phyloP scores from a whole-genome alignment of 2,888 invertebrate species.

The Dorcus hopei region DNA sequence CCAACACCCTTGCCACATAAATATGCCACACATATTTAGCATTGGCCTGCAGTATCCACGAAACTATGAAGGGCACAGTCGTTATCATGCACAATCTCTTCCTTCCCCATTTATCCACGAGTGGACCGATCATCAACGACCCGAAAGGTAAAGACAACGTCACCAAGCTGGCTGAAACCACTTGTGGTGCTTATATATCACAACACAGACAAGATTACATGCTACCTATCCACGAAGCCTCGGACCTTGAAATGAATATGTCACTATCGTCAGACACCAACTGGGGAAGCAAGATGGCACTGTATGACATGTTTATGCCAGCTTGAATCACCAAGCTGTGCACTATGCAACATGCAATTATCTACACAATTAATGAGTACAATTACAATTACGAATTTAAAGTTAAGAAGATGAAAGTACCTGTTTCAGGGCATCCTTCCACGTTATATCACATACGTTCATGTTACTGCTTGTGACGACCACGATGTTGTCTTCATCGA shows the following conservation, averaged over 20 bases:
- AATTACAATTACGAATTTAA: too few relatives aligned
- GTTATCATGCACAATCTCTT: slow-evolving; percentile 49
- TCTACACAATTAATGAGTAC: background rate
- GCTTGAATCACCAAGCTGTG: slow-evolving; percentile 54
- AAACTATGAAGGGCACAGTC: slow-evolving; percentile 49
- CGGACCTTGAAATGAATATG: slow-evolving; percentile 46
- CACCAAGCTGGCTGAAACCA: slow-evolving; percentile 54
- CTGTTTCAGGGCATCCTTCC: slow-evolving; percentile 18
- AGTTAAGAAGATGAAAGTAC: background rate
- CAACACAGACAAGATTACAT: background rate
- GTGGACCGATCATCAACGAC: slow-evolving; percentile 52
- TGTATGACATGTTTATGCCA: slow-evolving; percentile 59
- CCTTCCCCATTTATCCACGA: slow-evolving; percentile 58
- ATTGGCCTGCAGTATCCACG: slow-evolving; percentile 52
- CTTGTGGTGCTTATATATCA: slow-evolving; percentile 1
- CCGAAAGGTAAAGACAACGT: slow-evolving; percentile 56
- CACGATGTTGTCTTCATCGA: slow-evolving; percentile 1
- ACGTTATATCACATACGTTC: slow-evolving; percentile 6
- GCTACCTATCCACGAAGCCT: slow-evolving; percentile 59
- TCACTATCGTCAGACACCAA: slow-evolving; percentile 44
- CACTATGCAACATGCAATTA: slow-evolving; percentile 43
- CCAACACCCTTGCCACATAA: slow-evolving; percentile 52
- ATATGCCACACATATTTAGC: slow-evolving; percentile 49
- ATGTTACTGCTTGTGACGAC: background rate
- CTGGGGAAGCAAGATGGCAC: slow-evolving; percentile 55